These are phyloP conservation scores for Podiceps cristatus DNA, from an alignment of 2,113 vertebrate genomes.

Conservation along the genomic window DNA sequence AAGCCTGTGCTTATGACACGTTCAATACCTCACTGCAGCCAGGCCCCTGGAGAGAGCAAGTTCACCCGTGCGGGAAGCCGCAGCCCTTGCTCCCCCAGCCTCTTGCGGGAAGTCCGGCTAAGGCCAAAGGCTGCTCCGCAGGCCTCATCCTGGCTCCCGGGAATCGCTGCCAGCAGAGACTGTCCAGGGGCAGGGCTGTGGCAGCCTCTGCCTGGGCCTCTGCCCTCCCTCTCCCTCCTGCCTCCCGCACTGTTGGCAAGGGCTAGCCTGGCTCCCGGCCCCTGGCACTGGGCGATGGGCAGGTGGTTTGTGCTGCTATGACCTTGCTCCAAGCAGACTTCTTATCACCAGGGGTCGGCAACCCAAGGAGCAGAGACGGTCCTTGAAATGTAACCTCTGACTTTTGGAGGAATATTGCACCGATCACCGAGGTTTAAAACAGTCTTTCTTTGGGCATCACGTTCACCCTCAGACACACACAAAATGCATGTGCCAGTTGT, in stretches of 20 bases:
- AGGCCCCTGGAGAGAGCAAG: neutral
- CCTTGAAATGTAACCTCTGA: constrained; percentile 57
- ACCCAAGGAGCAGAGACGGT: neutral
- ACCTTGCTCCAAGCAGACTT: constrained; percentile 74
- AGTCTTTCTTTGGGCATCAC: neutral
- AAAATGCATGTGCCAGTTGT: neutral
- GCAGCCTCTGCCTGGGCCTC: neutral
- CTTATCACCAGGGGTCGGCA: constrained; percentile 43
- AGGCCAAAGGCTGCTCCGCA: neutral
- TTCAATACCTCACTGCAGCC: neutral
- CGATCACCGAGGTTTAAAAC: neutral
- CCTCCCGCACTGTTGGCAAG: neutral
- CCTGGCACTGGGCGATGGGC: constrained; percentile 16
- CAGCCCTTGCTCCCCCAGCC: neutral
- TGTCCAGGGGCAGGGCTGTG: neutral
- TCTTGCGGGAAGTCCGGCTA: neutral
- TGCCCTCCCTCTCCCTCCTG: neutral
- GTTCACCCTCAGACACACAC: neutral
- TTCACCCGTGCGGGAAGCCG: neutral
- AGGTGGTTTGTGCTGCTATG: constrained; percentile 64
- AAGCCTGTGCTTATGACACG: neutral
- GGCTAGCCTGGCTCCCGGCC: constrained; percentile 11
- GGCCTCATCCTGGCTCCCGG: rapidly evolving
- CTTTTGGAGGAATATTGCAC: neutral
- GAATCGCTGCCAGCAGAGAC: neutral